These are phyloP conservation scores for Archips crataeganus DNA, from an alignment of 2,888 invertebrate genomes.

Conservation along the genomic window DNA sequence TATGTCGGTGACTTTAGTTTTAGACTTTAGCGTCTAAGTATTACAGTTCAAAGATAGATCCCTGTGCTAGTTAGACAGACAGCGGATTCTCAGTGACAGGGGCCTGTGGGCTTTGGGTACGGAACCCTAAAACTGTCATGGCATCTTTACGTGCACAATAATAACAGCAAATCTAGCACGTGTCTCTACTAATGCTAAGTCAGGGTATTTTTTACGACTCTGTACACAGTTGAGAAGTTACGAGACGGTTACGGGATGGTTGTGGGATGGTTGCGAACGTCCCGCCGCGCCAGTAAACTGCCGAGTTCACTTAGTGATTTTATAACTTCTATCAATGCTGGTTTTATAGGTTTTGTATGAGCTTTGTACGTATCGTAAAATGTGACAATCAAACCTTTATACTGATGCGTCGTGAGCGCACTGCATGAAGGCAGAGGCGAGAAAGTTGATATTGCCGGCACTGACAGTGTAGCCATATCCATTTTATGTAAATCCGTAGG, in stretches of 20 bases:
- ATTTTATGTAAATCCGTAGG: no score
- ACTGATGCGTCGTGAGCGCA: neutral
- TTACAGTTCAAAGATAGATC: neutral
- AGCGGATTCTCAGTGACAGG: neutral
- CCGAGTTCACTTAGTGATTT: constrained; percentile 40
- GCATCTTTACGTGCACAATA: neutral
- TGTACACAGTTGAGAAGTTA: neutral
- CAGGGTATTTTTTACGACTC: constrained; percentile 26
- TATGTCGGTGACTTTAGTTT: no score
- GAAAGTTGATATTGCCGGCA: neutral
- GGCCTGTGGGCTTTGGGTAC: no score
- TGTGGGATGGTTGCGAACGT: constrained; percentile 10
- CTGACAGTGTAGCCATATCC: no score
- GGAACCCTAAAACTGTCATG: neutral
- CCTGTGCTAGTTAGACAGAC: no score
- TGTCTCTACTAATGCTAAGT: neutral
- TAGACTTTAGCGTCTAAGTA: no score
- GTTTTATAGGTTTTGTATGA: constrained; percentile 34
- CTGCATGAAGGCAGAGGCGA: neutral
- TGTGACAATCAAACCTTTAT: constrained; percentile 9
- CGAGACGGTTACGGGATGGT: constrained; percentile 13
- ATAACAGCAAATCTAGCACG: neutral
- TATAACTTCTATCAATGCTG: constrained; percentile 34
- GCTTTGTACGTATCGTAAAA: constrained; percentile 11
- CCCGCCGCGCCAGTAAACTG: constrained; percentile 23